Evolutionary conservation across 2,797 vertebrate species (phyloP).

Genomic region (Erethizon dorsatum): DNA sequence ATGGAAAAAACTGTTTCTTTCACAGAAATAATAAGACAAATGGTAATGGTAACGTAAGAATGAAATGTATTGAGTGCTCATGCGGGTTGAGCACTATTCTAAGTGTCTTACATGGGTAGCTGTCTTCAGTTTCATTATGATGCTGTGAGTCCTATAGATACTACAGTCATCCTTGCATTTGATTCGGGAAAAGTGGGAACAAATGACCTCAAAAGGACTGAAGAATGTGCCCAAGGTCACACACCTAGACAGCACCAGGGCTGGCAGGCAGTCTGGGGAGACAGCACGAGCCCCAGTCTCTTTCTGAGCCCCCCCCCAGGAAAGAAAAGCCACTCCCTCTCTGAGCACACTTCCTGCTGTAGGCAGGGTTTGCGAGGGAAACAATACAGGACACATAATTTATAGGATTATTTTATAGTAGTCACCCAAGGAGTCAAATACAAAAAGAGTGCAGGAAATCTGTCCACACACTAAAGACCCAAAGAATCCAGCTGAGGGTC

Average conservation of each 20-base stretch:
- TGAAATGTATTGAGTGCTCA: accelerated
- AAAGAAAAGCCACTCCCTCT: background rate
- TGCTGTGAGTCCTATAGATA: background rate
- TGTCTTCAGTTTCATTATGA: background rate
- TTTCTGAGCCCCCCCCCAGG: background rate
- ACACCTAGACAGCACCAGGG: background rate
- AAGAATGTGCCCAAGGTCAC: background rate
- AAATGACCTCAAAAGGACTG: no score
- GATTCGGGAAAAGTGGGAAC: background rate
- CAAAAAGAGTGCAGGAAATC: no score
- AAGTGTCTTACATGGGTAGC: accelerated
- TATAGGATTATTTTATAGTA: no score
- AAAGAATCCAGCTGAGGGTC: no score
- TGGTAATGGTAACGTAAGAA: no score
- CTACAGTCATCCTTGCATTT: background rate
- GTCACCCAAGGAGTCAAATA: no score
- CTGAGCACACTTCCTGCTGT: background rate
- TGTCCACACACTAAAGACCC: no score
- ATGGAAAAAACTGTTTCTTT: background rate
- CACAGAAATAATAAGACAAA: background rate
- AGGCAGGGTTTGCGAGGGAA: no score
- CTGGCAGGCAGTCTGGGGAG: accelerated
- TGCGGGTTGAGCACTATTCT: accelerated
- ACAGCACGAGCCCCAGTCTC: background rate
- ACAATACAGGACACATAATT: no score